These are phyloP conservation scores for Callinectes sapidus DNA, from an alignment of 2,888 invertebrate genomes.

Conservation along the genomic window DNA sequence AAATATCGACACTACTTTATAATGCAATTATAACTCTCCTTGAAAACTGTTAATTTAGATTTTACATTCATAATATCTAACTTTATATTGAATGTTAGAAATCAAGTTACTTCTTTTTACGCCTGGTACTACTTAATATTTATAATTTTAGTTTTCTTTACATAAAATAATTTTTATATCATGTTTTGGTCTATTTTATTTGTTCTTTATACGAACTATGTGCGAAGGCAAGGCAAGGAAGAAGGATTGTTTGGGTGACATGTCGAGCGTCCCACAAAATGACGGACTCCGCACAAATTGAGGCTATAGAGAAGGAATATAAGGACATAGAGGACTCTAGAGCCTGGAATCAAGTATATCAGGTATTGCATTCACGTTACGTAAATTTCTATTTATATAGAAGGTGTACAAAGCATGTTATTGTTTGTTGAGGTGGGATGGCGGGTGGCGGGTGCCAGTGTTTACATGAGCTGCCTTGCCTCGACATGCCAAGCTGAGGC, in stretches of 20 bases:
- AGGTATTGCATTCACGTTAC: conserved; percentile 43
- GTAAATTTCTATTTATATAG: neutral
- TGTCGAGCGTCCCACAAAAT: conserved; percentile 51
- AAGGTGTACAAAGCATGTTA: neutral
- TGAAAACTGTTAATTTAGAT: too few species aligned
- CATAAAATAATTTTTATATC: too few species aligned
- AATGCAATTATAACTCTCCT: too few species aligned
- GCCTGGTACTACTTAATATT: too few species aligned
- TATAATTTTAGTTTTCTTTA: too few species aligned
- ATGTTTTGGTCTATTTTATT: too few species aligned
- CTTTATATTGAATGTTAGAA: too few species aligned
- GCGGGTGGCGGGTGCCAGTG: neutral
- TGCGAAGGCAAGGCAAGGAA: neutral
- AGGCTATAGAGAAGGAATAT: conserved; percentile 70
- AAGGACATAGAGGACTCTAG: conserved; percentile 65
- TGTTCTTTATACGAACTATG: neutral
- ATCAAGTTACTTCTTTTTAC: too few species aligned
- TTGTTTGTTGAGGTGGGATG: neutral
- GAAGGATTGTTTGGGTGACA: conserved; percentile 17
- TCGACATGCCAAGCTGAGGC: neutral
- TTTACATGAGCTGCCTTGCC: neutral
- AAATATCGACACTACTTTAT: too few species aligned
- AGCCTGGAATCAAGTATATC: conserved; percentile 71
- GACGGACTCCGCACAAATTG: conserved; percentile 61
- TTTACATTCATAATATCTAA: too few species aligned